Conservation (phyloP, 2,113 vertebrate genomes). For the Sakesphorus luctuosus region DNA sequence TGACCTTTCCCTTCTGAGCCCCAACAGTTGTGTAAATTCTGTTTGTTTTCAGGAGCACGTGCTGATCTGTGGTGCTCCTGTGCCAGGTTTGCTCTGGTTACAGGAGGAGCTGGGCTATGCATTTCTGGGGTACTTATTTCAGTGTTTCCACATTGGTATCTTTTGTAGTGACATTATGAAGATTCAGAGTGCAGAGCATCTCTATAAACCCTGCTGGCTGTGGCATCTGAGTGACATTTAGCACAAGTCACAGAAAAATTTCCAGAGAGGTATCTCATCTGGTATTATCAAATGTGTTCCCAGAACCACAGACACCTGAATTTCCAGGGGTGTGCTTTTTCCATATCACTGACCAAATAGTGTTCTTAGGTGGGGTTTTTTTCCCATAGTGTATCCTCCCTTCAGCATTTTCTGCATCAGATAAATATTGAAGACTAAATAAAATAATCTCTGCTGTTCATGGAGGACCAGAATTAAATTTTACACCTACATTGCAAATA, state of each 20-base stretch:
- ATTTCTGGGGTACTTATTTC: not conserved
- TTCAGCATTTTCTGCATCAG: not conserved
- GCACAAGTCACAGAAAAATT: not conserved
- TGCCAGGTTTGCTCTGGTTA: not conserved
- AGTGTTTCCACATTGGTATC: not conserved
- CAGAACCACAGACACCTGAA: not conserved
- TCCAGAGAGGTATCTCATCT: not conserved
- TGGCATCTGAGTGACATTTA: not conserved
- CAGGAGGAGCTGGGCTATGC: not conserved
- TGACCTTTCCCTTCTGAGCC: not conserved
- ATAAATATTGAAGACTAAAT: not conserved
- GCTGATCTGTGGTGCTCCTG: not conserved
- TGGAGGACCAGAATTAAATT: not conserved
- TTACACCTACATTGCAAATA: not conserved
- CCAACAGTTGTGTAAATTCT: not conserved
- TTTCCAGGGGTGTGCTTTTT: not conserved
- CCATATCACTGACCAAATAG: not conserved
- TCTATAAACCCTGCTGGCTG: not conserved
- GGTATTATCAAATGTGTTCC: not conserved
- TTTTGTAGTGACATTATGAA: not conserved
- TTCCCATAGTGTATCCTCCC: fast-evolving
- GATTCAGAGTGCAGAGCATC: not conserved
- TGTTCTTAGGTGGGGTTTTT: not conserved
- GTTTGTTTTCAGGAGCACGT: not conserved
- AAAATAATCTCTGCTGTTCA: not conserved